Evolutionary conservation across 2,797 vertebrate species (phyloP), one percentile per base, ranked within the genome.

Genomic region (Phoeniculus purpureus): DNA sequence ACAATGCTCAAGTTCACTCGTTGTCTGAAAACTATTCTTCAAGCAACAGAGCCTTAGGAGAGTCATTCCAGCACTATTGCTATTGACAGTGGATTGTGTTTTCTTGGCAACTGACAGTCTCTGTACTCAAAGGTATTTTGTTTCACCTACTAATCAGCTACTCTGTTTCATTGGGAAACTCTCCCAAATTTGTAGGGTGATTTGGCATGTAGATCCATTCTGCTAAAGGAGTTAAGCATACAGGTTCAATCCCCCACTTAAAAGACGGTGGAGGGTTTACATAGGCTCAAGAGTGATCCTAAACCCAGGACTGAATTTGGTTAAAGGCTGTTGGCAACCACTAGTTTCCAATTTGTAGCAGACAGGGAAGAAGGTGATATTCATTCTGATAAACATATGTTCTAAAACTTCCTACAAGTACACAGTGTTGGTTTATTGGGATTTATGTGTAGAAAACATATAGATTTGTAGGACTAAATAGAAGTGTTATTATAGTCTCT

Each of bases 191-290:
- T 88, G 51, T 55, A 56, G 80, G 77, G 86, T 52, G 62, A 91
- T 93, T 90, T 95, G 90, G 90, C 79, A 59, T 86, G 77, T 31
- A 43, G 20, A 11, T 87, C 23, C 5, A 19, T 92, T 90, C 68
- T 62, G 71, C 68, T 84, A 59, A 80, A 45, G 68, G 59, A 87
- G 47, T 90, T 90, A 84, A 93, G 81, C 89, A 58, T 51, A 72
- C 26, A 45, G 59, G 84, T 68, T 84, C 81, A 90, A 77, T 85
- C 37, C 45, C 25, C 12, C 58, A 75, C 83, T 91, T 87, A 92
- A 94, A 89, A 84, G 77, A 61, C 90, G 54, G 83, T 93, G 71
- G 74, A 92, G 87, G 87, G 61, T 14, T 96, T 92, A 79, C 80
- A 79, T 18, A 40, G 56, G 66, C 85, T 93, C 89, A 87, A 45